Evolutionary conservation across 2,113 vertebrate genomes (phyloP).

Genomic region (Lepus timidus): DNA sequence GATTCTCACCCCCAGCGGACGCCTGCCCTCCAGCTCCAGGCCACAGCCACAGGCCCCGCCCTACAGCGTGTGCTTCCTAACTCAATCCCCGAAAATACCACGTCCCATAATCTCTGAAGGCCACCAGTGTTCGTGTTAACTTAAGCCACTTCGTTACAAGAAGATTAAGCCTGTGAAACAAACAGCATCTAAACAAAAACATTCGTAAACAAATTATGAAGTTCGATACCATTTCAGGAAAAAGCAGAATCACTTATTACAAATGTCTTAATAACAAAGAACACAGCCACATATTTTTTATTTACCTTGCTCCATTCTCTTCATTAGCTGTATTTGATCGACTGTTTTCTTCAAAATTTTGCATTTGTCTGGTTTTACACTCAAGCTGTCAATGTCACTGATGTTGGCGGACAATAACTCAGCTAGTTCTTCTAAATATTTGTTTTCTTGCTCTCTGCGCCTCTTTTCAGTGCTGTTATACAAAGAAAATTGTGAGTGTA

Average conservation of each 20-base stretch:
- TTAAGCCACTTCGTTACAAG: neutral
- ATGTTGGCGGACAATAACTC: slow-evolving; percentile 97
- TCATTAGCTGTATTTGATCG: slow-evolving; percentile 98
- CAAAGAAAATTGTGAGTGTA: slow-evolving; percentile 65
- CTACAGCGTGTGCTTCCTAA: neutral
- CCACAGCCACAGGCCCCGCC: neutral
- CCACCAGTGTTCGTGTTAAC: slow-evolving; percentile 31
- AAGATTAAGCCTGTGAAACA: slow-evolving; percentile 52
- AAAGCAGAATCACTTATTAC: neutral
- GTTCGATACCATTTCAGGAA: neutral
- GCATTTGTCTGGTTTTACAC: slow-evolving; percentile 97
- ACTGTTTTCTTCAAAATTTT: slow-evolving; percentile 96
- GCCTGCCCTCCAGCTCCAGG: neutral
- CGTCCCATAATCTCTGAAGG: neutral
- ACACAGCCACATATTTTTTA: neutral
- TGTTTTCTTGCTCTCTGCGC: slow-evolving; percentile 96
- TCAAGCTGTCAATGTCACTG: slow-evolving; percentile 94
- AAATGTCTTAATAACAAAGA: slow-evolving; percentile 39
- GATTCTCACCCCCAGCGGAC: neutral
- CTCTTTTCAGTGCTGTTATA: slow-evolving; percentile 93
- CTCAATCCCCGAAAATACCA: neutral
- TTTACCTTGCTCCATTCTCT: slow-evolving; percentile 95
- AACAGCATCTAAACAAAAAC: slow-evolving; percentile 44
- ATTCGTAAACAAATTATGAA: slow-evolving; percentile 56
- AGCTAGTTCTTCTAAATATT: slow-evolving; percentile 96